A percentile compares a stretch with the other conserved stretches of the same genome.
These are phyloP conservation scores for Cottus gobio DNA, from an alignment of 2,113 vertebrate genomes.

Conservation along the genomic window DNA sequence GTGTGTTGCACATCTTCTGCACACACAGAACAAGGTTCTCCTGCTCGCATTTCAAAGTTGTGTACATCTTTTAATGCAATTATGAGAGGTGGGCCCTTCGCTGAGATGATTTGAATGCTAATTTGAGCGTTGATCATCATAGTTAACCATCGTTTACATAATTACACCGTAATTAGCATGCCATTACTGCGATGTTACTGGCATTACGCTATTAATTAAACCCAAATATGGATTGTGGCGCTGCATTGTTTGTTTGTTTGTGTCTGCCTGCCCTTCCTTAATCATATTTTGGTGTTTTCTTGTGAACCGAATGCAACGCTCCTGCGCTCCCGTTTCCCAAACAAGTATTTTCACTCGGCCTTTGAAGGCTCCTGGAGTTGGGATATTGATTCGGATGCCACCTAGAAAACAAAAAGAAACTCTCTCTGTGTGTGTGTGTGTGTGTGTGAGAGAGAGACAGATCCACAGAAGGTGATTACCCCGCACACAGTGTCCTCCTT, in stretches of 20 bases:
- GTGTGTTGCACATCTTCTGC: slow-evolving; percentile 38
- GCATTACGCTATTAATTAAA: slow-evolving; percentile 79
- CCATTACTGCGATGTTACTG: slow-evolving; percentile 78
- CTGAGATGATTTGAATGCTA: slow-evolving; percentile 73
- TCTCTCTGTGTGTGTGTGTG: neutral
- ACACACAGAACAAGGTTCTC: slow-evolving; percentile 41
- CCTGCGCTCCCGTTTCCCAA: slow-evolving; percentile 61
- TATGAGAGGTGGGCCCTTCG: slow-evolving; percentile 76
- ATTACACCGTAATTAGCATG: slow-evolving; percentile 77
- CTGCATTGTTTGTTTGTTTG: slow-evolving; percentile 60
- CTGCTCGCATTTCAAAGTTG: slow-evolving; percentile 72
- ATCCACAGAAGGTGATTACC: neutral
- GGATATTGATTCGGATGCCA: slow-evolving; percentile 77
- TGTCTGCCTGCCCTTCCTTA: slow-evolving; percentile 11
- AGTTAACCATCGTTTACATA: slow-evolving; percentile 79
- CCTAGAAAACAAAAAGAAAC: slow-evolving; percentile 76
- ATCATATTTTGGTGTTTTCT: slow-evolving; percentile 32
- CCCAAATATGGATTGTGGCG: slow-evolving; percentile 69
- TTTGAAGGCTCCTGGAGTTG: slow-evolving; percentile 78
- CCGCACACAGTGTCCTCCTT: neutral
- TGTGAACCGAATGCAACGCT: slow-evolving; percentile 36
- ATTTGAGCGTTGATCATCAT: slow-evolving; percentile 73
- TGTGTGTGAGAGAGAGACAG: neutral
- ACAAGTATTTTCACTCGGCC: slow-evolving; percentile 76
- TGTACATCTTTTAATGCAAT: slow-evolving; percentile 78